A percentile compares a stretch with the other conserved stretches of the same genome.
Conservation (phyloP, 2,888 invertebrate genomes). For the Ferdinandea cuprea region DNA sequence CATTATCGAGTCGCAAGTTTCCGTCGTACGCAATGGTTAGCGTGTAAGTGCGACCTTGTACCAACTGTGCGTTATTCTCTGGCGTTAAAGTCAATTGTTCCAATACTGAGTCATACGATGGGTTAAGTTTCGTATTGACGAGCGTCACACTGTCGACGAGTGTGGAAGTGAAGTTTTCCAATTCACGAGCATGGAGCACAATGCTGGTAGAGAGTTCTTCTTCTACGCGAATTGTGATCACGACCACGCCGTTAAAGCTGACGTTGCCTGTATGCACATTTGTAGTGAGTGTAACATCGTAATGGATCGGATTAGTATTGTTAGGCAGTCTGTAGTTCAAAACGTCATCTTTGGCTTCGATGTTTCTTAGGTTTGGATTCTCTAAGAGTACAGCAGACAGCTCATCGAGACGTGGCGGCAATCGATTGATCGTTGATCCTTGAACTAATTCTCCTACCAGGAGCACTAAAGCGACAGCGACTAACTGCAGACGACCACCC, state of each 20-base stretch:
- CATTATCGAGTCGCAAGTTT: constrained; percentile 85
- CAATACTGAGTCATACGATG: not conserved
- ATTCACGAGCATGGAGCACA: constrained; percentile 61
- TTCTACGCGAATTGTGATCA: constrained; percentile 83
- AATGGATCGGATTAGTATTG: constrained; percentile 84
- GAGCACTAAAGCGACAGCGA: constrained; percentile 11
- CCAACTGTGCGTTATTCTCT: constrained; percentile 30
- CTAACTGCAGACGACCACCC: constrained; percentile 41
- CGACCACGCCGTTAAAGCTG: constrained; percentile 82
- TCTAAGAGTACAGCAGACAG: constrained; percentile 1
- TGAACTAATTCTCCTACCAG: constrained; percentile 35
- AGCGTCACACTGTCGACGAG: not conserved
- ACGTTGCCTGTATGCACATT: constrained; percentile 82
- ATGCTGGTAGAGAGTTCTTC: constrained; percentile 83
- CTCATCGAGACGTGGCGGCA: constrained; percentile 45
- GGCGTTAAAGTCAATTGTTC: constrained; percentile 55
- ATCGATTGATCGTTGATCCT: constrained; percentile 42
- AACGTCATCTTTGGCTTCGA: constrained; percentile 27
- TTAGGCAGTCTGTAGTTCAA: constrained; percentile 84
- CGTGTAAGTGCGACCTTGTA: constrained; percentile 79
- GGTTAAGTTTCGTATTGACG: not conserved
- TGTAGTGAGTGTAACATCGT: constrained; percentile 83
- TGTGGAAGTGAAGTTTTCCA: constrained; percentile 16
- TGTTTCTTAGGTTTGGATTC: constrained; percentile 10
- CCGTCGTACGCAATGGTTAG: constrained; percentile 85